Conservation (phyloP, 2,888 invertebrate species). For the Pinctada fucata region DNA sequence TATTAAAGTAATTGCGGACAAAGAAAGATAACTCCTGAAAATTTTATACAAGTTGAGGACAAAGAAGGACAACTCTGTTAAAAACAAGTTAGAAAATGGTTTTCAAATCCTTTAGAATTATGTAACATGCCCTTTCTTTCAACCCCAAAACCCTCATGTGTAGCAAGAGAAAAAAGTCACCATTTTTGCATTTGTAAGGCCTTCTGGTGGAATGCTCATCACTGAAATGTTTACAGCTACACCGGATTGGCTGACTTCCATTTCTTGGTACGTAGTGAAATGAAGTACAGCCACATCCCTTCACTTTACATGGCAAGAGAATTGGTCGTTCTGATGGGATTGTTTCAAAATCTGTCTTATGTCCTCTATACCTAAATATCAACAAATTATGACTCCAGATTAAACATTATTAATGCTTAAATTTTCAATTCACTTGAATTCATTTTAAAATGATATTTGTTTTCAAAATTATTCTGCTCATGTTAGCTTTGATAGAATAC, state of each 20-base stretch:
- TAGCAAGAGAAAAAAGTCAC: too few species aligned
- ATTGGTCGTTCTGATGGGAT: constrained; percentile 69
- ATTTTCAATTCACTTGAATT: neutral
- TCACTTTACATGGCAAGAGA: constrained; percentile 68
- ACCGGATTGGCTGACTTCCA: constrained; percentile 72
- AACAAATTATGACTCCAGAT: neutral
- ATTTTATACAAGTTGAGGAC: too few species aligned
- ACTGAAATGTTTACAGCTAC: constrained; percentile 75
- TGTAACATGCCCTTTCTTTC: too few species aligned
- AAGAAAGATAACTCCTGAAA: too few species aligned
- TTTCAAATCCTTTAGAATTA: too few species aligned
- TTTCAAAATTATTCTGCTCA: too few species aligned
- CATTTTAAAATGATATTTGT: too few species aligned
- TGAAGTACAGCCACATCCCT: constrained; percentile 72
- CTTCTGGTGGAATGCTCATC: constrained; percentile 69
- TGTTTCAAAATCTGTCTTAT: constrained; percentile 74
- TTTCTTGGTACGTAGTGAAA: constrained; percentile 75
- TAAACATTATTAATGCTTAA: neutral
- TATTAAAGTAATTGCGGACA: too few species aligned
- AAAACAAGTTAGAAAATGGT: too few species aligned
- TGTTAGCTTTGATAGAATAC: too few species aligned
- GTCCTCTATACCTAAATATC: constrained; percentile 65
- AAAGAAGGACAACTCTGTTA: too few species aligned
- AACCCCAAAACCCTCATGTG: too few species aligned
- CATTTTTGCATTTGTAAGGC: constrained; percentile 72